Evolutionary conservation across 2,113 vertebrate genomes (phyloP).

Genomic region (Dicerorhinus sumatrensis): DNA sequence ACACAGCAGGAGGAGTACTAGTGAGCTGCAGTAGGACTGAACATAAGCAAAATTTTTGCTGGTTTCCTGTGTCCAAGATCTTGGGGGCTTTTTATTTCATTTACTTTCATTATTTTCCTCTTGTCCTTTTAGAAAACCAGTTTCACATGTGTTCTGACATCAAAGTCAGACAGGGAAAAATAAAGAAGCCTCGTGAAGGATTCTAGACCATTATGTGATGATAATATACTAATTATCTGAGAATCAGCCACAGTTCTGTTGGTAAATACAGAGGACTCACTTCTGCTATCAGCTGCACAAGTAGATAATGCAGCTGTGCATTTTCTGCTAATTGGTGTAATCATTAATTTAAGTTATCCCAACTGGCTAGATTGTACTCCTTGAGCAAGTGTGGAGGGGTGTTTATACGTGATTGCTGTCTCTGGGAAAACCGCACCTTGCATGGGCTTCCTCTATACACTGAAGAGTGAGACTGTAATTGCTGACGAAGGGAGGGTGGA

Average conservation of each 20-base stretch:
- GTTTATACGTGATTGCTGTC: not conserved
- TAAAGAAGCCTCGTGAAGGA: constrained; percentile 25
- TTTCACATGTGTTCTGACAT: constrained; percentile 7
- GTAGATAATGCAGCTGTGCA: not conserved
- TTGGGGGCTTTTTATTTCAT: constrained; percentile 41
- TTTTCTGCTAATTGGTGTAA: not conserved
- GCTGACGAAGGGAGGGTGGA: not conserved
- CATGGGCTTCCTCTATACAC: not conserved
- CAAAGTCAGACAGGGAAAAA: constrained; percentile 19
- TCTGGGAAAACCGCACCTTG: not conserved
- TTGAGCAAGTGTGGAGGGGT: not conserved
- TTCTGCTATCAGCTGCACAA: not conserved
- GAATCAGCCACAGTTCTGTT: not conserved
- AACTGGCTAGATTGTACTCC: not conserved
- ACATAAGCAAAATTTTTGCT: not conserved
- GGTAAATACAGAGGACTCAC: not conserved
- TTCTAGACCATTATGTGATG: constrained; percentile 17
- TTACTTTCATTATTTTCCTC: constrained; percentile 42
- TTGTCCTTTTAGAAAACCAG: constrained; percentile 45
- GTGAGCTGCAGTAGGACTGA: not conserved
- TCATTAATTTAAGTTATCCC: constrained; percentile 11
- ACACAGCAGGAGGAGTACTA: not conserved
- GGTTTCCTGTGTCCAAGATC: not conserved
- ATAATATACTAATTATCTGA: constrained; percentile 22
- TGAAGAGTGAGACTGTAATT: not conserved